Conservation (phyloP, 2,113 vertebrate genomes). For the Tiliqua scincoides region DNA sequence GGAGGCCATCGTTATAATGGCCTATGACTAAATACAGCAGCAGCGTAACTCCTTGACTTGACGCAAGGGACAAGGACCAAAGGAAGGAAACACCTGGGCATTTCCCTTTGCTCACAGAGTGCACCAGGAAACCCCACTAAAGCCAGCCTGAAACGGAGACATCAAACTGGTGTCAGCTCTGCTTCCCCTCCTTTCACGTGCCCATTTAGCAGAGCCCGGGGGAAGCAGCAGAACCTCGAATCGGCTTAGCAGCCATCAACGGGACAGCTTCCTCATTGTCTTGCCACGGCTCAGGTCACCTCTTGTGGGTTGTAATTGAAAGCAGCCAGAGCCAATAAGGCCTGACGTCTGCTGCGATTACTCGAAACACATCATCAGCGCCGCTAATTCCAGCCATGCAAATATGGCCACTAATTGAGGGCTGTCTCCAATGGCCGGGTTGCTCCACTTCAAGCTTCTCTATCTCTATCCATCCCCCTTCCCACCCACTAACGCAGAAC, state of each 20-base stretch:
- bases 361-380: constrained; percentile 4
- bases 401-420: constrained; percentile 9
- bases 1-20: too few species aligned
- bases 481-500: background rate
- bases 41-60: too few species aligned
- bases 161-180: background rate
- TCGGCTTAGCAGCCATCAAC: accelerated
- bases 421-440: background rate
- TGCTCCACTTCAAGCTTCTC: background rate
- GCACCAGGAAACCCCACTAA: accelerated
- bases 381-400: background rate
- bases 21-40: too few species aligned
- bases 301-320: background rate
- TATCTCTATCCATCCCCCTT: background rate
- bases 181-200: background rate
- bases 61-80: background rate
- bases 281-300: background rate
- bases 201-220: accelerated
- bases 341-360: background rate
- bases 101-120: background rate
- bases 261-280: background rate
- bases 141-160: too few species aligned
- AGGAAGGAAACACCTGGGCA: background rate
- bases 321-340: background rate
- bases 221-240: background rate